Conservation (phyloP, 2,888 invertebrate species). For the Buathra laborator region DNA sequence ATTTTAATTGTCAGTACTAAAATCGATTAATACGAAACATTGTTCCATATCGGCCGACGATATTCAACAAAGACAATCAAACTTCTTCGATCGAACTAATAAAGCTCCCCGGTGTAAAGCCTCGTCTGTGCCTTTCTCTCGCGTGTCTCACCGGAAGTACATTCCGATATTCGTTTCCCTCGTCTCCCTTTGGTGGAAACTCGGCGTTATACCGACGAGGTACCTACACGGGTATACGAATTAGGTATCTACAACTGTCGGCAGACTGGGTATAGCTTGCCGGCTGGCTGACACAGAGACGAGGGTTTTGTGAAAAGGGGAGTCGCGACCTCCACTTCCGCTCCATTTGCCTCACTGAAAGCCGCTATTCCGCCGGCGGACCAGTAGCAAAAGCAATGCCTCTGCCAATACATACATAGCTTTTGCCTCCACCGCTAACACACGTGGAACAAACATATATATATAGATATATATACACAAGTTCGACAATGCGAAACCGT, state of each 20-base stretch:
- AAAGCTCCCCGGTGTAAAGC: conserved; percentile 2
- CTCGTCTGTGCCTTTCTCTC: background rate
- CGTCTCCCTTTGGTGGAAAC: background rate
- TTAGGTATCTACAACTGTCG: conserved; percentile 48
- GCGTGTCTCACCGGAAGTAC: conserved; percentile 58
- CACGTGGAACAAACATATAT: background rate
- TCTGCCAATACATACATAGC: conserved; percentile 27
- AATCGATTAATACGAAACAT: background rate
- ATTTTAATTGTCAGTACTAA: no score
- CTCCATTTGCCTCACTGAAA: conserved; percentile 68
- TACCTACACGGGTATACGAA: conserved; percentile 50
- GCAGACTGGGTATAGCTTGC: conserved; percentile 24
- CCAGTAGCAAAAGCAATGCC: conserved; percentile 67
- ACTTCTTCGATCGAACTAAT: conserved; percentile 24
- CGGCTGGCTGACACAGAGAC: conserved; percentile 46
- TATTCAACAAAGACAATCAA: conserved; percentile 8
- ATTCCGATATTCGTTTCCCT: conserved; percentile 66
- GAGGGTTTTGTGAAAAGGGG: conserved; percentile 58
- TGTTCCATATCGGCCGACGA: background rate
- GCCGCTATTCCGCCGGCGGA: conserved; percentile 56
- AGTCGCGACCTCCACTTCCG: conserved; percentile 68
- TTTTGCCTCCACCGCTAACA: conserved; percentile 6
- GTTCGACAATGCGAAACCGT: conserved; percentile 51
- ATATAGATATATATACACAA: background rate
- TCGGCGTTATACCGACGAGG: conserved; percentile 15